These are phyloP conservation scores for Phrynocephalus versicolor DNA, from an alignment of 2,113 vertebrate species.

Conservation along the genomic window DNA sequence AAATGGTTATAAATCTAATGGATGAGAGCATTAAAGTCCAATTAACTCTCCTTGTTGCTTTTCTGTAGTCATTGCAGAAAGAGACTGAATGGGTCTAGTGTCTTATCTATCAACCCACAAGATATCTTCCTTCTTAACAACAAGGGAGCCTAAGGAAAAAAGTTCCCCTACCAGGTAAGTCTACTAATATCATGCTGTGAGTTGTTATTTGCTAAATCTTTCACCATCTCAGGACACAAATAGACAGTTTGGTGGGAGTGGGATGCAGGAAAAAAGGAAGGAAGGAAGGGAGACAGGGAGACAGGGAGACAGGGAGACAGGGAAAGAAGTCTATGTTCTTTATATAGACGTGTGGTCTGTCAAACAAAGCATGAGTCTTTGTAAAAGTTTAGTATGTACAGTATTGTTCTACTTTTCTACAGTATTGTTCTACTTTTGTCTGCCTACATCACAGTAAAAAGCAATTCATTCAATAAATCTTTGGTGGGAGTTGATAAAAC, in stretches of 20 bases:
- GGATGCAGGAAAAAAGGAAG: not conserved
- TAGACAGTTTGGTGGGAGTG: not conserved
- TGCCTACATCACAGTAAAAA: not conserved
- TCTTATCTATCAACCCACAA: constrained; percentile 4
- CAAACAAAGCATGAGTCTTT: not conserved
- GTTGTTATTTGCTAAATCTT: not conserved
- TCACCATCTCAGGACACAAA: not conserved
- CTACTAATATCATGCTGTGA: not conserved
- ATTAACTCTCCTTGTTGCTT: constrained; percentile 9
- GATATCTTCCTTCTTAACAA: not conserved
- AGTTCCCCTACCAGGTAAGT: not conserved
- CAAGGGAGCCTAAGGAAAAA: not conserved
- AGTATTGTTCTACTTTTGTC: not conserved
- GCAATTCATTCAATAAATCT: not conserved
- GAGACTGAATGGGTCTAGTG: not conserved
- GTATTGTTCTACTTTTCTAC: not conserved
- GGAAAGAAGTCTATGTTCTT: not conserved
- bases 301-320: too few species aligned
- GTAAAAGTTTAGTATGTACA: not conserved
- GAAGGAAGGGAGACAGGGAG: too few species aligned
- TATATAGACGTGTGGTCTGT: not conserved
- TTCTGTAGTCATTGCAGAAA: not conserved
- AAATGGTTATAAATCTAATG: not conserved
- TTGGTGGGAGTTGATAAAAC: too few species aligned
- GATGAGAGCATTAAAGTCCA: not conserved